A percentile compares a stretch with the other conserved stretches of the same genome.
phyloP scores from a whole-genome alignment of 1,140 invertebrate genomes.

The Augochlora pura region DNA sequence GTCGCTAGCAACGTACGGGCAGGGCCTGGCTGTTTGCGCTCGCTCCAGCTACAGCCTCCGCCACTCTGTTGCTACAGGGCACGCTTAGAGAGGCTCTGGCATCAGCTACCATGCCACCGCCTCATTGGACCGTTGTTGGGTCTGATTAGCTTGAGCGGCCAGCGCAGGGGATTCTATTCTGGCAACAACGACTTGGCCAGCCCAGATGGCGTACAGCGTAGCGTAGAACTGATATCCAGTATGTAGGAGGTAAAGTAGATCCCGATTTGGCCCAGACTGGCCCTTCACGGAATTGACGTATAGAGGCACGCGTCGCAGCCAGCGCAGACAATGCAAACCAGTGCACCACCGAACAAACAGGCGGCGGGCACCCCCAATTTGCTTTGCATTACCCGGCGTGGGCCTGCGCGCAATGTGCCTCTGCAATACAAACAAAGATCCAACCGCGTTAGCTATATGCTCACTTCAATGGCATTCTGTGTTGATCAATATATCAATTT shows the following conservation, averaged over 20 bases:
- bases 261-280: slow-evolving; percentile 71
- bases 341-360: slow-evolving; percentile 77
- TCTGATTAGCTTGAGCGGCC: slow-evolving; percentile 75
- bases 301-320: slow-evolving; percentile 80
- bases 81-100: slow-evolving; percentile 74
- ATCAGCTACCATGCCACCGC: slow-evolving; percentile 75
- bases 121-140: slow-evolving; percentile 74
- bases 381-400: slow-evolving; percentile 81
- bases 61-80: slow-evolving; percentile 76
- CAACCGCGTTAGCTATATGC: slow-evolving; percentile 77
- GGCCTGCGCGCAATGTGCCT: slow-evolving; percentile 81
- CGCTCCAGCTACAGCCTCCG: slow-evolving; percentile 78
- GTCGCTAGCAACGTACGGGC: slow-evolving; percentile 79
- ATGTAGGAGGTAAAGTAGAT: slow-evolving; percentile 70
- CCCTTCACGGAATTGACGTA: slow-evolving; percentile 70
- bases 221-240: slow-evolving; percentile 75
- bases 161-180: slow-evolving; percentile 76
- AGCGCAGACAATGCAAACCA: slow-evolving; percentile 81
- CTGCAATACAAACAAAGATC: slow-evolving; percentile 81
- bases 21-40: slow-evolving; percentile 78
- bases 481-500: slow-evolving; percentile 55
- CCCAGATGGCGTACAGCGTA: slow-evolving; percentile 73
- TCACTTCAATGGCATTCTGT: slow-evolving; percentile 59
- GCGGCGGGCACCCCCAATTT: slow-evolving; percentile 75
- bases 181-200: slow-evolving; percentile 76